phyloP scores from a whole-genome alignment of 1,140 invertebrate genomes.

The Drosophila subpulchrella region DNA sequence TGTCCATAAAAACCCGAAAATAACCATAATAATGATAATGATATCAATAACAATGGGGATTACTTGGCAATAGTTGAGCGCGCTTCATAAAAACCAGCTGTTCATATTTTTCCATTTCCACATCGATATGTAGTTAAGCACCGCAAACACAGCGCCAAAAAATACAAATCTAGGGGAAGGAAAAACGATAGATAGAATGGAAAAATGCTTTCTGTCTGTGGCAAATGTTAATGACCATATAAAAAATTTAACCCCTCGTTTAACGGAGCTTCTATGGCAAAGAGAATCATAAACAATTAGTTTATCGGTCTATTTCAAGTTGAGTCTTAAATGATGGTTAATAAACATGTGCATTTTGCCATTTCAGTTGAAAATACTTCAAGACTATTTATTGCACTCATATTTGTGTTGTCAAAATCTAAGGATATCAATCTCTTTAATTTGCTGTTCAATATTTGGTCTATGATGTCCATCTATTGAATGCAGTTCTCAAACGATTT shows the following conservation, averaged over 20 bases:
- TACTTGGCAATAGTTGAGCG: conserved; percentile 69
- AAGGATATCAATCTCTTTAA: too few species aligned
- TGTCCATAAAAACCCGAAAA: conserved; percentile 67
- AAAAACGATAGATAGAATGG: conserved; percentile 6
- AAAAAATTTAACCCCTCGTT: conserved; percentile 59
- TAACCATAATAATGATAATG: conserved; percentile 63
- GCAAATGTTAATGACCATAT: conserved; percentile 56
- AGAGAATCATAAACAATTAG: conserved; percentile 72
- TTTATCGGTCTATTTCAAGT: conserved; percentile 23
- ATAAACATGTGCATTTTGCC: neutral
- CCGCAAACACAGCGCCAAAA: neutral
- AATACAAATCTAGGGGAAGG: neutral
- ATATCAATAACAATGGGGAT: conserved; percentile 64
- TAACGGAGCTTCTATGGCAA: conserved; percentile 54
- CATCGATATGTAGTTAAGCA: conserved; percentile 45
- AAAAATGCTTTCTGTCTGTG: conserved; percentile 24
- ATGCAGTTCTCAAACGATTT: neutral
- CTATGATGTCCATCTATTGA: neutral
- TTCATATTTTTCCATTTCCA: conserved; percentile 65
- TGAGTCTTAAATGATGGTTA: neutral
- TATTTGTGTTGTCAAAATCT: too few species aligned
- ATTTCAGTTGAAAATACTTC: neutral
- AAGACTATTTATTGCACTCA: neutral
- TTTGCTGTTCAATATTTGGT: neutral
- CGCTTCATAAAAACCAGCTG: conserved; percentile 70